phyloP scores from a whole-genome alignment of 2,113 vertebrate species.

The Oryzias melastigma region DNA sequence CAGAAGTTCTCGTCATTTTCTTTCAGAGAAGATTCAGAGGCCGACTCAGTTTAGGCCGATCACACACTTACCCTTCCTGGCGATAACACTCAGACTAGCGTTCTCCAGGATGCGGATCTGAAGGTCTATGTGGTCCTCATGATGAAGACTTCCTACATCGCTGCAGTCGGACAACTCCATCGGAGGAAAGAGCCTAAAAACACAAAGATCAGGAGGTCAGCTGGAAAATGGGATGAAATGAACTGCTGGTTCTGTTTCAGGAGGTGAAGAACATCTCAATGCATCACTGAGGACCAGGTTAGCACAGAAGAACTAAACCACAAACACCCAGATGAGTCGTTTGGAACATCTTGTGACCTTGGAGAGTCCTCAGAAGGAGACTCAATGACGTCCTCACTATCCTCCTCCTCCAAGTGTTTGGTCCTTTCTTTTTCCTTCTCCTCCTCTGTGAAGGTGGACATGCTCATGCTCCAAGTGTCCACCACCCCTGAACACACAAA shows the following conservation, averaged over 20 bases:
- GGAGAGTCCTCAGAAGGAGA: not conserved
- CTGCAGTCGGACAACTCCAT: not conserved
- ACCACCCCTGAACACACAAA: conserved; percentile 7
- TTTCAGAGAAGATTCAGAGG: too few species aligned
- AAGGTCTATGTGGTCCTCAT: not conserved
- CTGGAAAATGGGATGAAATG: too few species aligned
- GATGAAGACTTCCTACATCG: not conserved
- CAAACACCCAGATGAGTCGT: not conserved
- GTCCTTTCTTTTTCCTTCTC: too few species aligned
- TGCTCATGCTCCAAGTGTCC: not conserved
- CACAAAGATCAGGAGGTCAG: not conserved
- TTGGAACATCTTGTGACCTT: not conserved
- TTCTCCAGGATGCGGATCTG: too few species aligned
- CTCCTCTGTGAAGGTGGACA: not conserved
- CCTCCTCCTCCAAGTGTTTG: not conserved
- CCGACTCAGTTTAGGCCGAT: too few species aligned
- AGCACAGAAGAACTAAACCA: too few species aligned
- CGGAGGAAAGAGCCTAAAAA: not conserved
- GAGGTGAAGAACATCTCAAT: too few species aligned
- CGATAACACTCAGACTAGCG: too few species aligned
- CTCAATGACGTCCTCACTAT: not conserved
- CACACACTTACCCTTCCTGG: too few species aligned
- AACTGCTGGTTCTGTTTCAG: not conserved
- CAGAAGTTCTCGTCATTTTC: too few species aligned
- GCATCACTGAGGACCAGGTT: too few species aligned